Evolutionary conservation across 2,888 invertebrate species (phyloP).

Genomic region (Gari tellinella): DNA sequence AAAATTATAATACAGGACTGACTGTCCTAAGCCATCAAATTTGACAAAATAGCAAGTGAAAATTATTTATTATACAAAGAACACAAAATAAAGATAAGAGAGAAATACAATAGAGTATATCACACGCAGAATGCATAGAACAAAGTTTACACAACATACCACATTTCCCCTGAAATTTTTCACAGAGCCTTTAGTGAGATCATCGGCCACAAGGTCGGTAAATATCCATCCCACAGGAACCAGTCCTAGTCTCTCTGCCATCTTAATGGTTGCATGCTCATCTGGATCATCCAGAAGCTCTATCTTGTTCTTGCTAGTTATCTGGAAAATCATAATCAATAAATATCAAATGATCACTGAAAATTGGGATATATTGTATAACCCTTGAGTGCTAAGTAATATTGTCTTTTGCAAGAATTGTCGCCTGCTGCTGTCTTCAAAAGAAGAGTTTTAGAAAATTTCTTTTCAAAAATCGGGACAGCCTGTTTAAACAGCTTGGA

Average conservation of each 20-base stretch:
- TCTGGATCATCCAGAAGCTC: slow-evolving; percentile 88
- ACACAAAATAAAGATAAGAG: neutral
- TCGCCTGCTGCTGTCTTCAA: no score
- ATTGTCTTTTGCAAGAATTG: no score
- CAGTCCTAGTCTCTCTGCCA: slow-evolving; percentile 92
- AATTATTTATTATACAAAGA: neutral
- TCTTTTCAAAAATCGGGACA: no score
- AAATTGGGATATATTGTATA: no score
- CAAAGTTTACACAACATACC: slow-evolving; percentile 87
- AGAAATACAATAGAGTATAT: neutral
- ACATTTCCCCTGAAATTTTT: slow-evolving; percentile 86
- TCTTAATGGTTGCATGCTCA: slow-evolving; percentile 89
- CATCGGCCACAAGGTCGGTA: slow-evolving; percentile 96
- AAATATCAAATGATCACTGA: no score
- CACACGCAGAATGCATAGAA: neutral
- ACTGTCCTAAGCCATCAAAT: neutral
- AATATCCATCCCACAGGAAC: slow-evolving; percentile 98
- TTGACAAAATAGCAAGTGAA: neutral
- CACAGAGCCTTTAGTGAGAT: slow-evolving; percentile 92
- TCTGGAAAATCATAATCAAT: no score
- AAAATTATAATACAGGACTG: neutral
- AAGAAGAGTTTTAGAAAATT: no score
- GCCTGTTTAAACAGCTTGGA: no score
- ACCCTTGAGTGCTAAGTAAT: no score
- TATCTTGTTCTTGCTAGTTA: slow-evolving; percentile 86